Percentiles rank a stretch among this genome's conserved stretches.
phyloP scores from a whole-genome alignment of 2,113 vertebrate species.

The Mirza zaza region DNA sequence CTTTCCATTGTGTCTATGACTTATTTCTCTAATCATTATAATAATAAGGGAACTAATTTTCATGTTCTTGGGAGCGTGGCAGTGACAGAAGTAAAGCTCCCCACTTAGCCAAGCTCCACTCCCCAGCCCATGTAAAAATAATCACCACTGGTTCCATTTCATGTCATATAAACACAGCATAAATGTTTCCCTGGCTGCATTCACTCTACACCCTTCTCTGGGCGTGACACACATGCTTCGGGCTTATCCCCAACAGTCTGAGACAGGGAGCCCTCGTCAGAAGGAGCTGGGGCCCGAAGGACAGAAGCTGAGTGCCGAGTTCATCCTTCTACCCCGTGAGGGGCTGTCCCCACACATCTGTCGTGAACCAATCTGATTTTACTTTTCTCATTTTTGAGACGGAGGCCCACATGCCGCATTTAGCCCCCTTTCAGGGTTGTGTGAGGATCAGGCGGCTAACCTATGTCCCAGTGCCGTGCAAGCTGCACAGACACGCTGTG shows the following conservation, averaged over 20 bases:
- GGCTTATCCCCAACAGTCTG: background rate
- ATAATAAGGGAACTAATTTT: background rate
- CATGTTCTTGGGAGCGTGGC: background rate
- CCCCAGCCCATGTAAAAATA: background rate
- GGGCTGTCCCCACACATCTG: fast-evolving
- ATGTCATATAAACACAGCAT: background rate
- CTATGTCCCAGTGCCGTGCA: slow-evolving; percentile 5
- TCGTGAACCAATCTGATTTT: background rate
- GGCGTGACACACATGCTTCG: background rate
- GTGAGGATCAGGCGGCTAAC: background rate
- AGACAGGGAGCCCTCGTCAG: background rate
- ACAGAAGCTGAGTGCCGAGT: background rate
- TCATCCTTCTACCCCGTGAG: background rate
- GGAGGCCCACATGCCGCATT: background rate
- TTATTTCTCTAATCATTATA: background rate
- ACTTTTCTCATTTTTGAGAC: background rate
- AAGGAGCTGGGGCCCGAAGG: background rate
- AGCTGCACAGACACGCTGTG: slow-evolving; percentile 55
- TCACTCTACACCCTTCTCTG: background rate
- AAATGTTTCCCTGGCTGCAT: background rate
- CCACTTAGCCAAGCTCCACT: background rate
- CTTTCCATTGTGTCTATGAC: background rate
- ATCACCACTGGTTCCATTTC: background rate
- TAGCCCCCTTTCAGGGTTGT: background rate
- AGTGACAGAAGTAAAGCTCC: background rate